These are phyloP conservation scores for Paedocypris micromegethes DNA, from an alignment of 2,797 vertebrate species.

Conservation along the genomic window DNA sequence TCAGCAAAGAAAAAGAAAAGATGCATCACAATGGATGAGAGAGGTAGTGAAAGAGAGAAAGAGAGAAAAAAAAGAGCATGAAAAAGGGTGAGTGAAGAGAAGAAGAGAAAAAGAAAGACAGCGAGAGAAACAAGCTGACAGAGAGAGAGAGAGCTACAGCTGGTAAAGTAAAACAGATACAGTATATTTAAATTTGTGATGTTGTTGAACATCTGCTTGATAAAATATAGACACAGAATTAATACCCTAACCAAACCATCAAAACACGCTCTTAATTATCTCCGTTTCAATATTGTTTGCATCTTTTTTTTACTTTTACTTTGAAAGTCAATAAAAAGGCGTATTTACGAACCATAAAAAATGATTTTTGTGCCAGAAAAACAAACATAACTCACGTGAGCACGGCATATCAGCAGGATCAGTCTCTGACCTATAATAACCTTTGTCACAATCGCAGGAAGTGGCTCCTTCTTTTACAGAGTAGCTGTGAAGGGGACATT, in stretches of 20 bases:
- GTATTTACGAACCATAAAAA: too few relatives aligned
- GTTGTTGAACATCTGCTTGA: constrained; percentile 30
- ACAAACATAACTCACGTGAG: constrained; percentile 79
- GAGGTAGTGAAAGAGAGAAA: background rate
- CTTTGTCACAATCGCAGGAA: constrained; percentile 88
- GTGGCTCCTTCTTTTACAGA: constrained; percentile 89
- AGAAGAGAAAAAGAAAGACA: background rate
- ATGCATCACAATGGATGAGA: constrained; percentile 75
- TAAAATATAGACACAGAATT: constrained; percentile 18
- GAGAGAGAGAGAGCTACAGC: constrained; percentile 42
- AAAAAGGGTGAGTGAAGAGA: background rate
- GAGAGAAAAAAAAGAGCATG: background rate
- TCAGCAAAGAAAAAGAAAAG: constrained; percentile 44
- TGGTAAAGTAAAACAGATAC: constrained; percentile 21
- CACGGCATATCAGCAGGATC: constrained; percentile 93
- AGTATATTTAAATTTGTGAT: constrained; percentile 35
- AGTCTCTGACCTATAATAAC: constrained; percentile 85
- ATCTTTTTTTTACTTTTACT: background rate
- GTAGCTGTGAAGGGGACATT: constrained; percentile 93
- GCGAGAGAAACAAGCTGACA: constrained; percentile 35
- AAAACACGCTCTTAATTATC: background rate
- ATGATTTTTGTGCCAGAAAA: too few relatives aligned
- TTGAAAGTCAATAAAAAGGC: background rate
- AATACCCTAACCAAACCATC: constrained; percentile 13
- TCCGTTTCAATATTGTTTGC: background rate